Conservation (phyloP, 1,140 invertebrate species). For the Aphis craccivora region DNA sequence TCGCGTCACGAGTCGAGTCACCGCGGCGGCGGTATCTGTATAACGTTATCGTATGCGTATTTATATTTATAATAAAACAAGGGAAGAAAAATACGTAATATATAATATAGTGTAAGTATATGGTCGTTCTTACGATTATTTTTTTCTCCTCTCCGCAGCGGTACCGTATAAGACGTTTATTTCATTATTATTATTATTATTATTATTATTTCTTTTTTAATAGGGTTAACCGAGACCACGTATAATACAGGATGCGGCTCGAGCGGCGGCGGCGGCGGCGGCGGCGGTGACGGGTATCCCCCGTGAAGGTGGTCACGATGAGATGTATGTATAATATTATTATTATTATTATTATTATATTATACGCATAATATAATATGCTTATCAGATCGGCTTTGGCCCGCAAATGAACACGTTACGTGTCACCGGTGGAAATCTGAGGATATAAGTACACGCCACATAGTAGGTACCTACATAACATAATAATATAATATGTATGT, state of each 20-base stretch:
- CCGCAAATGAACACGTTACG: slow-evolving; percentile 51
- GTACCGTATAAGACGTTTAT: background rate
- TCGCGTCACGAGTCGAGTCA: slow-evolving; percentile 36
- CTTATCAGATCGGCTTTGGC: slow-evolving; percentile 28
- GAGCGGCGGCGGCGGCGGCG: background rate
- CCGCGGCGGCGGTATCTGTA: background rate
- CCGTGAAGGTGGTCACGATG: slow-evolving; percentile 21
- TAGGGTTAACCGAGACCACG: background rate
- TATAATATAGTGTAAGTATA: background rate
- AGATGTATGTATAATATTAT: background rate
- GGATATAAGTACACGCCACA: background rate
- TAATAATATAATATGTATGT: background rate
- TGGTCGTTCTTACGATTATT: background rate
- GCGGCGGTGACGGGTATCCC: background rate
- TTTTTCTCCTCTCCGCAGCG: background rate
- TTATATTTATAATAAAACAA: background rate
- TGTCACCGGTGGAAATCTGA: background rate
- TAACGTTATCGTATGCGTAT: background rate
- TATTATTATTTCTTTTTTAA: background rate
- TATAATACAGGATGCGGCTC: background rate
- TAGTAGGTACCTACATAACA: background rate
- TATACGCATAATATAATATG: background rate
- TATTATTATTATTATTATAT: background rate
- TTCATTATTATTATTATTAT: background rate
- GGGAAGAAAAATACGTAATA: background rate